Base-by-base conservation (phyloP, 2,888 invertebrate genomes). In the Luperina nickerlii region DNA sequence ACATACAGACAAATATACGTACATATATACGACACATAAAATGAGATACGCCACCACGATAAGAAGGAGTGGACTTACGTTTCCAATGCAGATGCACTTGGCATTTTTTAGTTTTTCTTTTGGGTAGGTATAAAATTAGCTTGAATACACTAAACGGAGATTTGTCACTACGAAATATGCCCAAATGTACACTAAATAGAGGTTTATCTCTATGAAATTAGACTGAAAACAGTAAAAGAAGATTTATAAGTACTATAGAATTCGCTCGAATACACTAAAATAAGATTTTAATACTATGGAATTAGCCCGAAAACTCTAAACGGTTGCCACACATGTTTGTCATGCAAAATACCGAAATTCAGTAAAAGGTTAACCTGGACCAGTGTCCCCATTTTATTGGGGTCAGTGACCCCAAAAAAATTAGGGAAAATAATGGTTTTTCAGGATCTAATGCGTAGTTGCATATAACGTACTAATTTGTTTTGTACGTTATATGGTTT, bases 1-100 rank as follows among this genome's bases (percentile, higher is more conserved):
- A 81, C 74, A 79, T 72, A 67, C 70, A 79, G 0, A 70, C 15
- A 66, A 4, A 51, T 7, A 20, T 48, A 48, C 48, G 0, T 18
- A 51, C 2, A 48, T n/a, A n/a, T 11, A 67, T 8, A 65, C 57
- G 9, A 24, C 8, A 57, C 24, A 57, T 24, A 3, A 3, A 24
- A 57, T 24, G 57, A 3, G 24, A 71, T 20, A 74, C 38, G 51
- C 32, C 32, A 51, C 32, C 32, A 70, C 8, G 3, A 18, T n/a
- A 18, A 8, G 13, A 68, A 48, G 78, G 8, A 27, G 67, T 2
- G 9, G 18, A 78, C 66, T 67, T 77, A 32, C 54, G 15, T 45
- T 38, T 57, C 27, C n/a, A n/a, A n/a, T 45, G 20, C 20, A n/a
- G 9, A 6, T 27, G 11, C 8, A 77, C 4, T 54, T 51, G 42